Conservation (phyloP, 2,113 vertebrate species). For the Meles meles region DNA sequence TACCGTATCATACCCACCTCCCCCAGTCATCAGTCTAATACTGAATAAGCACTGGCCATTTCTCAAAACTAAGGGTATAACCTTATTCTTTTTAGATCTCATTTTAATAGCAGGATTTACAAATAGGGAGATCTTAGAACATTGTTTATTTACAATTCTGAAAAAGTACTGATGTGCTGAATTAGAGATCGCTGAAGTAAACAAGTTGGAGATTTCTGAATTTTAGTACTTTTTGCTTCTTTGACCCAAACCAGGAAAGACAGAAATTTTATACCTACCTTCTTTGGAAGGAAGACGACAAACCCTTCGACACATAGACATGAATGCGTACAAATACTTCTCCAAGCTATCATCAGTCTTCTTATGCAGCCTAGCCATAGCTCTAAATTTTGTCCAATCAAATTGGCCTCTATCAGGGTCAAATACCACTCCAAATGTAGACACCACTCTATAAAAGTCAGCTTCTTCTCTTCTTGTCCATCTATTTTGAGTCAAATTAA, state of each 20-base stretch:
- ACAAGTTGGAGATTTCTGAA: neutral
- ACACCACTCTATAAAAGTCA: constrained; percentile 98
- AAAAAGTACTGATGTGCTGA: neutral
- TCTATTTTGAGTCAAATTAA: constrained; percentile 75
- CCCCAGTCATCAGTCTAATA: neutral
- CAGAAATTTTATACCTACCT: constrained; percentile 74
- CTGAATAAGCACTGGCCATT: neutral
- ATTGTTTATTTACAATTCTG: constrained; percentile 11
- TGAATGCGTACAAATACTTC: constrained; percentile 96
- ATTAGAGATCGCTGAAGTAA: neutral
- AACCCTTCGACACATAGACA: constrained; percentile 96
- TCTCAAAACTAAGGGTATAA: neutral
- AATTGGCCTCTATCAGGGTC: constrained; percentile 93
- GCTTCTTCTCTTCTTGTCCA: constrained; percentile 99
- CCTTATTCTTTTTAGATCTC: neutral
- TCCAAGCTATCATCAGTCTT: constrained; percentile 98
- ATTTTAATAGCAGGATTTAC: neutral
- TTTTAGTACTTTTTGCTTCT: constrained; percentile 13
- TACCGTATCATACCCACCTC: neutral
- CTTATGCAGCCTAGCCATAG: constrained; percentile 97
- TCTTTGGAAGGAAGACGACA: constrained; percentile 96
- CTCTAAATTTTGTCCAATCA: constrained; percentile 99
- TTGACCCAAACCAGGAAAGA: neutral
- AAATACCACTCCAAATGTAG: constrained; percentile 98
- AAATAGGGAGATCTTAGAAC: neutral